phyloP scores from a whole-genome alignment of 2,113 vertebrate genomes.

The Prionailurus viverrinus region DNA sequence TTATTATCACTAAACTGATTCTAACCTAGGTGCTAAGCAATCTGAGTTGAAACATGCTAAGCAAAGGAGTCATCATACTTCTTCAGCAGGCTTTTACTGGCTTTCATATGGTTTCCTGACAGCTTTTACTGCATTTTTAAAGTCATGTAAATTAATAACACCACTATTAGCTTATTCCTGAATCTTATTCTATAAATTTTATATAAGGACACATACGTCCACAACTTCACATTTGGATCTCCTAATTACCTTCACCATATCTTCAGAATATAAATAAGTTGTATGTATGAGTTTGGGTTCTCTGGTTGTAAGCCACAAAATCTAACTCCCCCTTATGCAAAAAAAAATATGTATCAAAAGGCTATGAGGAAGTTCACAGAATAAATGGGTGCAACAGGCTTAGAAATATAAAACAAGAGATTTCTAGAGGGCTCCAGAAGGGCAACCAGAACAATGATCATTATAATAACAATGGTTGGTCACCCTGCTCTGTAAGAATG shows the following conservation, averaged over 20 bases:
- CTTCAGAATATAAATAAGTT: neutral
- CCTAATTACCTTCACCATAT: neutral
- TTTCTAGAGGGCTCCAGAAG: neutral
- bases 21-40: slow-evolving; percentile 69
- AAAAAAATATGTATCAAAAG: neutral
- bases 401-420: neutral
- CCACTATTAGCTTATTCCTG: slow-evolving; percentile 21
- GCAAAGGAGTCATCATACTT: neutral
- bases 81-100: neutral
- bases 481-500: neutral
- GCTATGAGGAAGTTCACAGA: neutral
- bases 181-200: neutral
- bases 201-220: neutral
- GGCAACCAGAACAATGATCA: neutral
- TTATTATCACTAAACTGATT: slow-evolving; percentile 66
- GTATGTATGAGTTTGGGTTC: neutral
- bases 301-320: neutral
- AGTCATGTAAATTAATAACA: neutral
- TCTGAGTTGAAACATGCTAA: neutral
- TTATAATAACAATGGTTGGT: neutral
- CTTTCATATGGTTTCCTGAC: neutral
- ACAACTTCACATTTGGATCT: neutral
- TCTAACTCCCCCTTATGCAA: neutral
- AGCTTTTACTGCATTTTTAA: neutral
- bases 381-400: neutral